phyloP scores from a whole-genome alignment of 30 jellyfish, hydroid and myxozoan species.

The Rhopilema esculentum region DNA sequence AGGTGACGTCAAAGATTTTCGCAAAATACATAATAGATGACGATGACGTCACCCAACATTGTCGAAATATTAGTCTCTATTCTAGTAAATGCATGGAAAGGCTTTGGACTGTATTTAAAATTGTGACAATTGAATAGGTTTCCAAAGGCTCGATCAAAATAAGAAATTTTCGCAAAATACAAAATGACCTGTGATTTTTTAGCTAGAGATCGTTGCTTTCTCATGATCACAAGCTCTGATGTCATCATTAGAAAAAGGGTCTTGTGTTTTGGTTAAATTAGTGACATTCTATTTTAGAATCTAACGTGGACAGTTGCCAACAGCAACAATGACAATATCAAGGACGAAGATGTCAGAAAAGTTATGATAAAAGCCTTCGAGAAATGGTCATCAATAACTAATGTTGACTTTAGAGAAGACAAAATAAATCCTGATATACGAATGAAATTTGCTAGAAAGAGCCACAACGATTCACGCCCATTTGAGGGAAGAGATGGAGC shows the following conservation, averaged over 20 bases:
- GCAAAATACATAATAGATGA: no score
- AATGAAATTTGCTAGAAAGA: conserved; percentile 69
- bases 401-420: conserved; percentile 61
- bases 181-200: no score
- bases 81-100: no score
- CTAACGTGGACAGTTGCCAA: conserved; percentile 86
- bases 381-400: conserved; percentile 80
- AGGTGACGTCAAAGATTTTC: no score
- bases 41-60: no score
- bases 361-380: conserved; percentile 75
- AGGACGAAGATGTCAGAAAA: conserved; percentile 62
- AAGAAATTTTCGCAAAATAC: no score
- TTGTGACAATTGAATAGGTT: no score
- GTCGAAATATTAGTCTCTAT: no score
- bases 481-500: conserved; percentile 97
- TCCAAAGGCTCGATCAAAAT: no score
- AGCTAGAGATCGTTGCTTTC: background rate
- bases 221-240: background rate
- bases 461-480: conserved; percentile 80
- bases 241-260: background rate
- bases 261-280: background rate
- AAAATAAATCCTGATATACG: conserved; percentile 66
- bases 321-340: conserved; percentile 81
- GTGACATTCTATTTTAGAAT: conserved; percentile 35
- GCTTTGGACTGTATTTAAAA: no score